Base-by-base conservation (phyloP, 1,140 invertebrate species). In the Melipona quadrifasciata region DNA sequence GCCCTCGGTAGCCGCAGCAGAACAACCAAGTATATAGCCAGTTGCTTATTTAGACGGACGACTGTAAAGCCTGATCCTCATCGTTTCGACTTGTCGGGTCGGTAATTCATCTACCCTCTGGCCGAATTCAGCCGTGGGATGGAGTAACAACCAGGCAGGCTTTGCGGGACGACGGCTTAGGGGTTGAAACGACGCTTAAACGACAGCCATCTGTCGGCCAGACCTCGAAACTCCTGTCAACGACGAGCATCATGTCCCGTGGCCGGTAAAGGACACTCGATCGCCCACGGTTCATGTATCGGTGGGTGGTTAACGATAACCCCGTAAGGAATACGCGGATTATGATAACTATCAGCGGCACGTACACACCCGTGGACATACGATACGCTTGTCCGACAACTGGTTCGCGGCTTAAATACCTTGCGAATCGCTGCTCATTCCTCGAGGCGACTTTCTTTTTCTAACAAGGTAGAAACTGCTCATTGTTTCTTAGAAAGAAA, bases 151-250 rank as follows among this genome's bases (percentile, higher is more conserved):
- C 47, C n/a, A 12, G 34, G 34, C 68, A 24, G 57, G 74, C 31
- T 61, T 76, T 76, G 85, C 90, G 94, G 93, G 93, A 27, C 31
- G 71, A 47, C 39, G 57, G 74, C 34, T 77, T 77, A 87, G 91
- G 94, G 94, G 90, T 94, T 93, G 94, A 94, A 94, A 93, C 90
- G 91, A 91, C 90, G 89, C 64, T 92, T 89, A 93, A 94, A 89
- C 89, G 91, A 90, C 85, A 87, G 94, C 93, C 94, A 94, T 94
- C 93, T 94, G 90, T 94, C 84, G 94, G 91, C 71, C 77, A 85
- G 86, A 79, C 88, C 83, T 81, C 86, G 93, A 94, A 94, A 92
- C 93, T 91, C 75, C 80, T 92, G 87, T 93, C 90, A 91, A 84
- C 90, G 89, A 61, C 72, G 77, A 3, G 31, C 55, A 16, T 21